Evolutionary conservation across 2,113 vertebrate genomes (phyloP).

Genomic region (Cyprinus carpio): DNA sequence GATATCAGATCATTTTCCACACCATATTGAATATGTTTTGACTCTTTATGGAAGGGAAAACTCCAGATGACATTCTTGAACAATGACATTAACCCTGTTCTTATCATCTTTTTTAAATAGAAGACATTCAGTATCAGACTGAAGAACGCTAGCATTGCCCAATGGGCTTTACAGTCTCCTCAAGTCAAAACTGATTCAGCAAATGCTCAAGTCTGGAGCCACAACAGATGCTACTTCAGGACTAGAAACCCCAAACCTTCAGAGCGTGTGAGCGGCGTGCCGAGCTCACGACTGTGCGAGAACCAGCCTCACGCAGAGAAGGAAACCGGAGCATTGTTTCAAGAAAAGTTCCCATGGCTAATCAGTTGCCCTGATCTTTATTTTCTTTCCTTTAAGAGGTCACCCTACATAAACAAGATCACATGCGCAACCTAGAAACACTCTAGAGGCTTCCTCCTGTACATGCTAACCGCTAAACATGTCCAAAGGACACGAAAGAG

Average conservation of each 20-base stretch:
- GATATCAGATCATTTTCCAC: too few species aligned
- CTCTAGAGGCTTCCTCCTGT: slow-evolving; percentile 20
- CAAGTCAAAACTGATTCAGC: neutral
- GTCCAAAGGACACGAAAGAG: neutral
- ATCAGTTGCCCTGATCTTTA: slow-evolving; percentile 51
- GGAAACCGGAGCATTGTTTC: slow-evolving; percentile 52
- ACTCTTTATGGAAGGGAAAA: slow-evolving; percentile 19
- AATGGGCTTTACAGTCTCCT: slow-evolving; percentile 11
- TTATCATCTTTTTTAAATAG: slow-evolving; percentile 17
- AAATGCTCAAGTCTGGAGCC: slow-evolving; percentile 26
- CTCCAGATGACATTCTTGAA: slow-evolving; percentile 38
- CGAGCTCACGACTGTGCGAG: neutral
- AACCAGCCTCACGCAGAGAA: slow-evolving; percentile 21
- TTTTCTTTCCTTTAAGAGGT: slow-evolving; percentile 55
- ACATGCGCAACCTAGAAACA: slow-evolving; percentile 44
- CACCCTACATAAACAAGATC: slow-evolving; percentile 50
- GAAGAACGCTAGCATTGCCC: neutral
- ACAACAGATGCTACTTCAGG: neutral
- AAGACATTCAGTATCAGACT: neutral
- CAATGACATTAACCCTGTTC: slow-evolving; percentile 22
- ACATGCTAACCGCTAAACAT: neutral
- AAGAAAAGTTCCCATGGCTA: slow-evolving; percentile 55
- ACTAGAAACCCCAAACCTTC: slow-evolving; percentile 30
- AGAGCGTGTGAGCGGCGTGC: slow-evolving; percentile 1
- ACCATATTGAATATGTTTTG: too few species aligned